phyloP scores from a whole-genome alignment of 2,888 invertebrate genomes.

The Cantharis flavilabris region DNA sequence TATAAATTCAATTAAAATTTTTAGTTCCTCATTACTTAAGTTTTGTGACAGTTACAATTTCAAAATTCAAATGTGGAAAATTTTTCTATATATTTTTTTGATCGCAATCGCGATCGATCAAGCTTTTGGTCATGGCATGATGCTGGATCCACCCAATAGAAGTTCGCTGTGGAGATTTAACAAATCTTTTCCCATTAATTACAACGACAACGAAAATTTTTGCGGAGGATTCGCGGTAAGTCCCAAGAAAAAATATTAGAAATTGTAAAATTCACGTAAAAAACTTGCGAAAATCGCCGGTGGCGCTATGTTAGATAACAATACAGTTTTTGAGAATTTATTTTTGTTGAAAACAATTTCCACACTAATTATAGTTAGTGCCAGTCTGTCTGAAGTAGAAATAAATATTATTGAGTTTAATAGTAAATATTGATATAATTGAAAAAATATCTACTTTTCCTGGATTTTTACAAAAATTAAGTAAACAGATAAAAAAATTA shows the following conservation, averaged over 20 bases:
- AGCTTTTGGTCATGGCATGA: slow-evolving; percentile 58
- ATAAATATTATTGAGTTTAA: neutral
- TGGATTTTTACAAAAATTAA: neutral
- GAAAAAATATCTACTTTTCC: neutral
- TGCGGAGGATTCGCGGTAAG: slow-evolving; percentile 58
- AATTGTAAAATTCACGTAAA: too few species aligned
- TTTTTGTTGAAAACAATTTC: too few species aligned
- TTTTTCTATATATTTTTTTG: neutral
- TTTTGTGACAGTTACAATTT: neutral
- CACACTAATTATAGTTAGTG: too few species aligned
- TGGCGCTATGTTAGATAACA: too few species aligned
- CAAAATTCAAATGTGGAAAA: neutral
- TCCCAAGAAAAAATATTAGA: too few species aligned
- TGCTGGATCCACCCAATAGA: slow-evolving; percentile 59
- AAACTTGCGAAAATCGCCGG: too few species aligned
- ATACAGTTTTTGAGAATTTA: too few species aligned
- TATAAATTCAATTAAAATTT: neutral
- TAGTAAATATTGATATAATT: neutral
- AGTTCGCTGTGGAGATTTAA: slow-evolving; percentile 60
- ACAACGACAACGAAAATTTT: slow-evolving; percentile 58
- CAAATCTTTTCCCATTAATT: slow-evolving; percentile 55
- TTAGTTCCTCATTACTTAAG: neutral
- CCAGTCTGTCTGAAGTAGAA: too few species aligned
- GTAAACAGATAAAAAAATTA: neutral
- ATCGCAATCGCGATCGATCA: slow-evolving; percentile 39